Conservation (phyloP, 1,140 invertebrate species). For the Phymastichus coffea region DNA sequence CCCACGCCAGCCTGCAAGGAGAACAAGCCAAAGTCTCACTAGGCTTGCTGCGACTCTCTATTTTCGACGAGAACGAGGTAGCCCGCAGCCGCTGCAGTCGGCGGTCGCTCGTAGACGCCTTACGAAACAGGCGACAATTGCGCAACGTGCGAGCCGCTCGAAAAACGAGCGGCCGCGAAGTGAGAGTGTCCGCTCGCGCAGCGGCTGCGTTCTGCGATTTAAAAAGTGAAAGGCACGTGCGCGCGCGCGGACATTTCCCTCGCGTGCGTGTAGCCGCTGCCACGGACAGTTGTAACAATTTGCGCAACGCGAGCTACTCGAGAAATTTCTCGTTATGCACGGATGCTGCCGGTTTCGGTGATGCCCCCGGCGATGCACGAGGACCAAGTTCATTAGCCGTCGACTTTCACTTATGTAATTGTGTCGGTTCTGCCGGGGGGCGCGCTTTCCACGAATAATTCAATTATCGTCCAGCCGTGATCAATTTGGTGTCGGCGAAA, state of each 20-base stretch:
- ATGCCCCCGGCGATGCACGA: neutral
- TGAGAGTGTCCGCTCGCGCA: too few species aligned
- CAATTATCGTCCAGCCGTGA: too few species aligned
- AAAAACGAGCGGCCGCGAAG: too few species aligned
- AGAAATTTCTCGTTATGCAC: too few species aligned
- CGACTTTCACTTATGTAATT: conserved; percentile 9
- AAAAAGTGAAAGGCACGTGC: conserved; percentile 10
- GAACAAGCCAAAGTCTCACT: neutral
- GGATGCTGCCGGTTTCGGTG: neutral
- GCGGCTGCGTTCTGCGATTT: neutral
- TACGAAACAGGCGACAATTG: too few species aligned
- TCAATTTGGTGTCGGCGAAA: too few species aligned
- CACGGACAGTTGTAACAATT: neutral
- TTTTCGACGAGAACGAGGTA: neutral
- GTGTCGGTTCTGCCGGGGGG: too few species aligned
- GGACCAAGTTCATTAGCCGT: neutral
- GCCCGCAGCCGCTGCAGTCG: too few species aligned
- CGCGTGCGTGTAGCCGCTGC: neutral
- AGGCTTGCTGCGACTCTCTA: neutral
- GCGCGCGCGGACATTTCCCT: neutral
- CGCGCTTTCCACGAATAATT: too few species aligned
- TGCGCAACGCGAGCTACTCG: neutral
- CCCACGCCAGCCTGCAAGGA: conserved; percentile 48
- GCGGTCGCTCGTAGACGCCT: too few species aligned
- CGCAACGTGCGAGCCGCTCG: too few species aligned